These are phyloP conservation scores for Cathartes aura DNA, from an alignment of 2,113 vertebrate genomes.

Conservation along the genomic window DNA sequence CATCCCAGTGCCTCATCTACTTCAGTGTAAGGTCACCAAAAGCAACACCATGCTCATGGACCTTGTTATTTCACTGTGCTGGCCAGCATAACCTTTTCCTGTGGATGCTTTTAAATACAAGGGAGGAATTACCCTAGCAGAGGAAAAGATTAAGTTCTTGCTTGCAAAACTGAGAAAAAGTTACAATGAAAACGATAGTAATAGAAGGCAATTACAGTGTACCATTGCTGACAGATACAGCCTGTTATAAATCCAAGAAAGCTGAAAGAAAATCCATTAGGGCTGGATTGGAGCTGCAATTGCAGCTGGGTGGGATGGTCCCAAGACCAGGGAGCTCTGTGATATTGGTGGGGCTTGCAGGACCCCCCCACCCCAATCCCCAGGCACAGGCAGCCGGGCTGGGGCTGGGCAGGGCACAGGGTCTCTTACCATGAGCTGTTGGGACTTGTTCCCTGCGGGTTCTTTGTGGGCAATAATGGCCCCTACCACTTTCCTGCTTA, in stretches of 20 bases:
- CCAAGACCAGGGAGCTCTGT: neutral
- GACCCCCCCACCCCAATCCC: too few relatives aligned
- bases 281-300: neutral
- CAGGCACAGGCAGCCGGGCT: neutral
- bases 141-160: neutral
- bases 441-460: fast-evolving
- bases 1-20: neutral
- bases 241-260: neutral
- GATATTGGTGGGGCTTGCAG: neutral
- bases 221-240: neutral
- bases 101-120: neutral
- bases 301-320: neutral
- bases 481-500: neutral
- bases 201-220: neutral
- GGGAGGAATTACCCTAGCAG: neutral
- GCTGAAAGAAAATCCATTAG: neutral
- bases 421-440: neutral
- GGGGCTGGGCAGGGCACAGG: neutral
- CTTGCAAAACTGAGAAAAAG: neutral
- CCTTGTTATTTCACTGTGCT: neutral
- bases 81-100: neutral
- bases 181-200: neutral
- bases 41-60: neutral
- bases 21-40: neutral
- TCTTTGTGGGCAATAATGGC: neutral